phyloP scores from a whole-genome alignment of 2,113 vertebrate genomes.

The Plotosus lineatus region DNA sequence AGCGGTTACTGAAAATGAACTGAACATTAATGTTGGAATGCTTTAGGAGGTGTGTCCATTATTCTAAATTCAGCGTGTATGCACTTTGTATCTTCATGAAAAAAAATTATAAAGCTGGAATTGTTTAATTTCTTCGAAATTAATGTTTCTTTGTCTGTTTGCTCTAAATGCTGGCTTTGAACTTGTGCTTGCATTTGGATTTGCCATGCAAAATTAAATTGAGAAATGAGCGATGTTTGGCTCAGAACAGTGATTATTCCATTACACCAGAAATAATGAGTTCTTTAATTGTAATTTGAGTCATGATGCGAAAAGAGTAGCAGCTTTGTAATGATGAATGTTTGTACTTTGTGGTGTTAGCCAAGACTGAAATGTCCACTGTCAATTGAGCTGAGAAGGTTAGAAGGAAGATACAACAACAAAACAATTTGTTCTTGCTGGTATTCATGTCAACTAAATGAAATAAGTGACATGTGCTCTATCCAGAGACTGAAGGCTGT shows the following conservation, averaged over 20 bases:
- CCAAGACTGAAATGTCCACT: not conserved
- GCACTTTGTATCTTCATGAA: not conserved
- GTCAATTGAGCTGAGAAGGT: not conserved
- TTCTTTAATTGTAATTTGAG: conserved; percentile 6
- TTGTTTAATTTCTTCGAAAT: not conserved
- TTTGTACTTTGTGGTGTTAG: not conserved
- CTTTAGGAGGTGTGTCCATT: not conserved
- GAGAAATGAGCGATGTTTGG: not conserved
- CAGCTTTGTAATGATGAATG: not conserved
- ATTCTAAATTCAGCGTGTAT: not conserved
- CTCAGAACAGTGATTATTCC: not conserved
- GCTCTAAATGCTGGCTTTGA: not conserved
- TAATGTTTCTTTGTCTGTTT: not conserved
- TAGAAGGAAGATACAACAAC: not conserved
- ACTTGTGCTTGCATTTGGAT: not conserved
- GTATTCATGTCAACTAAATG: conserved; percentile 34
- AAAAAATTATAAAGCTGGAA: not conserved
- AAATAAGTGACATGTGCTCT: conserved; percentile 29
- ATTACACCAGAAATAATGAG: conserved; percentile 1
- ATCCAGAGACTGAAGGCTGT: conserved; percentile 38
- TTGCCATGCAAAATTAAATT: not conserved
- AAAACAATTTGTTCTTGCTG: conserved; percentile 18
- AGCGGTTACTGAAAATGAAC: too few species aligned
- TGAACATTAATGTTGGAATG: not conserved
- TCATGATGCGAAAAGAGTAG: not conserved